Evolutionary conservation across 2,113 vertebrate species (phyloP).

Genomic region (Tichodroma muraria): DNA sequence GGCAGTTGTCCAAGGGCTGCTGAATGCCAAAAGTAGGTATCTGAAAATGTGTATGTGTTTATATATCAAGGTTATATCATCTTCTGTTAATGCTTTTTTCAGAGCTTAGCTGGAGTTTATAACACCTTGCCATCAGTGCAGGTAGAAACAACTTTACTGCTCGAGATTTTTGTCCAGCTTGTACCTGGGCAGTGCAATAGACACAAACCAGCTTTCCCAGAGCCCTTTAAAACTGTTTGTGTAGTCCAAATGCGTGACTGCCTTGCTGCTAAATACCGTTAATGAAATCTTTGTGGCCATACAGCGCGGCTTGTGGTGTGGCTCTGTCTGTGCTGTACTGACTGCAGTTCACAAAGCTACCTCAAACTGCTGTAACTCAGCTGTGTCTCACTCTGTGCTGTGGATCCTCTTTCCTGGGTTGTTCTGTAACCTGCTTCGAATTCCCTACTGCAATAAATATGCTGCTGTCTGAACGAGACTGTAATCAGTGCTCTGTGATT

Average conservation of each 20-base stretch:
- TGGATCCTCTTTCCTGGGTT: not conserved
- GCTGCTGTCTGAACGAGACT: not conserved
- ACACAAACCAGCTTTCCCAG: not conserved
- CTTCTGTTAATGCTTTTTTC: not conserved
- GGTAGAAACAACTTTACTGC: not conserved
- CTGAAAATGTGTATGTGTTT: not conserved
- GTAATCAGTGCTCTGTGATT: not conserved
- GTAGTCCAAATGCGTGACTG: not conserved
- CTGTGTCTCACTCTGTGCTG: not conserved
- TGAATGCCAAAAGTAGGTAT: not conserved
- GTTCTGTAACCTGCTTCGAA: not conserved
- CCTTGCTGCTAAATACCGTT: not conserved
- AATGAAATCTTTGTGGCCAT: not conserved
- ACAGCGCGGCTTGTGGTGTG: fast-evolving
- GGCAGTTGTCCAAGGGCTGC: not conserved
- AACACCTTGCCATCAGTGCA: not conserved
- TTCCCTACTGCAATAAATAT: not conserved
- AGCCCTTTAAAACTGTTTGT: not conserved
- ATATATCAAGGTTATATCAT: not conserved
- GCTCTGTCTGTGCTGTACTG: not conserved
- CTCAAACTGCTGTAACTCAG: not conserved
- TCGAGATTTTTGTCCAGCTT: not conserved
- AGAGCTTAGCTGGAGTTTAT: not conserved
- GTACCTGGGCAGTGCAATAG: not conserved
- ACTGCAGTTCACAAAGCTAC: not conserved